Percentiles rank a stretch among this genome's conserved stretches.
phyloP scores from a whole-genome alignment of 2,797 vertebrate species.

The Anabacerthia variegaticeps region DNA sequence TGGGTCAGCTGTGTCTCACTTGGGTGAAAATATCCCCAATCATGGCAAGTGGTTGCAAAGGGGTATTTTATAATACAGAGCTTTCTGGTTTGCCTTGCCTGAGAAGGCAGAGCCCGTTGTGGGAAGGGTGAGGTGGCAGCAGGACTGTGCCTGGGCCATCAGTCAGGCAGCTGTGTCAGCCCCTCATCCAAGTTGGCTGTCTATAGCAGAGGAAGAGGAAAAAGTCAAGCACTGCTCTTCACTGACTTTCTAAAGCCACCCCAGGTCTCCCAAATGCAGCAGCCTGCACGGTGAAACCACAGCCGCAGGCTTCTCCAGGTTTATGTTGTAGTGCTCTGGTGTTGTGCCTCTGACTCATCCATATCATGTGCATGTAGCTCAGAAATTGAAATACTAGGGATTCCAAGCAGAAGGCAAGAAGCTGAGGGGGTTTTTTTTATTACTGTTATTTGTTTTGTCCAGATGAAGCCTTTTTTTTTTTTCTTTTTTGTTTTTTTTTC shows the following conservation, averaged over 20 bases:
- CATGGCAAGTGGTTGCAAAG: not conserved
- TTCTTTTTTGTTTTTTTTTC: too few species aligned
- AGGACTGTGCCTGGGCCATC: not conserved
- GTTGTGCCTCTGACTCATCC: not conserved
- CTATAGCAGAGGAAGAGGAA: not conserved
- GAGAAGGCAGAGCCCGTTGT: not conserved
- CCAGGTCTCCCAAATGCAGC: not conserved
- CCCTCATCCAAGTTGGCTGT: not conserved
- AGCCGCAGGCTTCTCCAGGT: not conserved
- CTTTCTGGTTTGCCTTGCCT: not conserved
- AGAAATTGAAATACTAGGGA: not conserved
- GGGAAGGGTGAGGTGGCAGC: not conserved
- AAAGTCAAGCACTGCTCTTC: not conserved
- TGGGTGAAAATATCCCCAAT: not conserved
- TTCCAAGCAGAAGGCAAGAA: not conserved
- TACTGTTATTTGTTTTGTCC: not conserved
- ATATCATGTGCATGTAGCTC: fast-evolving
- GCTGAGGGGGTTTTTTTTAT: not conserved
- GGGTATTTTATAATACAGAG: not conserved
- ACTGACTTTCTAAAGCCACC: not conserved
- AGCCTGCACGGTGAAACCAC: not conserved
- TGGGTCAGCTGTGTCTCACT: not conserved
- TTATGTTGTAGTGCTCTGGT: not conserved
- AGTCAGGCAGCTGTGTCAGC: fast-evolving
- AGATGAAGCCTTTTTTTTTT: not conserved